These are phyloP conservation scores for Elanus axillaris DNA, from an alignment of 2,113 vertebrate species.

Conservation along the genomic window DNA sequence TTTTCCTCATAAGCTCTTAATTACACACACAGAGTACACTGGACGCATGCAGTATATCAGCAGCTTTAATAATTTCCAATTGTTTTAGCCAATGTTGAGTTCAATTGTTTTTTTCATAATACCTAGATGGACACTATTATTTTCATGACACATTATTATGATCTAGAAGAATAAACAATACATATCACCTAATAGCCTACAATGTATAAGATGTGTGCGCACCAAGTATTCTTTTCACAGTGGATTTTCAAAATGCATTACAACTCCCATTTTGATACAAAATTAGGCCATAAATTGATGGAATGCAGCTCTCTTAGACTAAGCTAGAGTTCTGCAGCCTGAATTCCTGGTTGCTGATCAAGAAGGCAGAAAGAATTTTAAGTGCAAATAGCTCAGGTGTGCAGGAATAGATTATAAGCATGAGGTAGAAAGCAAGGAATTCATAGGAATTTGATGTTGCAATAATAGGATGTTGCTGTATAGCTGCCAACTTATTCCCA, in stretches of 20 bases:
- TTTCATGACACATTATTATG: not conserved
- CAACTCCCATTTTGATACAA: not conserved
- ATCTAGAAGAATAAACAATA: slow-evolving; percentile 40
- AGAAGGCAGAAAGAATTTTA: not conserved
- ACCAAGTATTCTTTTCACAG: slow-evolving; percentile 19
- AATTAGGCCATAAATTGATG: not conserved
- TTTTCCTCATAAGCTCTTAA: slow-evolving; percentile 40
- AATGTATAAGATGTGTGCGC: not conserved
- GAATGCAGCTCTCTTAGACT: not conserved
- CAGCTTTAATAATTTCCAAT: slow-evolving; percentile 28
- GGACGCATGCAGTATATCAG: not conserved
- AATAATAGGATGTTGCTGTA: not conserved
- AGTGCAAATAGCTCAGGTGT: not conserved
- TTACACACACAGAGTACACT: not conserved
- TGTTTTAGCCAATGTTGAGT: not conserved
- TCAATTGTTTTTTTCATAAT: not conserved
- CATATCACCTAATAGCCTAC: not conserved
- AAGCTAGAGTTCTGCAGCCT: not conserved
- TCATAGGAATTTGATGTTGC: not conserved
- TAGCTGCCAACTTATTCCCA: not conserved
- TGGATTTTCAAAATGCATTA: slow-evolving; percentile 23
- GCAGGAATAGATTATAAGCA: not conserved
- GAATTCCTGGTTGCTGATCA: not conserved
- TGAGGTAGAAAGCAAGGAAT: not conserved
- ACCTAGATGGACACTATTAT: not conserved